Percentiles rank a stretch among this genome's conserved stretches.
Evolutionary conservation across 2,113 vertebrate species (phyloP).

Genomic region (Lates calcarifer): DNA sequence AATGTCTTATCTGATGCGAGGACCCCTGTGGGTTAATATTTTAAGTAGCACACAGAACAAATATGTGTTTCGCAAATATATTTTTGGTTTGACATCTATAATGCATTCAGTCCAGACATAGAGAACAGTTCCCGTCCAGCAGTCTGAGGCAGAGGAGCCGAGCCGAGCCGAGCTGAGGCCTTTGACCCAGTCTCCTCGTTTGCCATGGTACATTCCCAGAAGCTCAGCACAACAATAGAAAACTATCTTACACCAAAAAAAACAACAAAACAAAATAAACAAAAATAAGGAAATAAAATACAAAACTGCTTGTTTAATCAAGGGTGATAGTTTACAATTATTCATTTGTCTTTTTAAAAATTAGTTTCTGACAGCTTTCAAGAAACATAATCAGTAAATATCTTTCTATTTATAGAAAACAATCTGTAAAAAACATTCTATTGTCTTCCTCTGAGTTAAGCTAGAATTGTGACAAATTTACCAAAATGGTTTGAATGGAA

Average conservation of each 20-base stretch:
- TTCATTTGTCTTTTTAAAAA: conserved; percentile 68
- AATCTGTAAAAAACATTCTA: conserved; percentile 83
- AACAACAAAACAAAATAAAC: conserved; percentile 5
- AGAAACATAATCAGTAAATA: conserved; percentile 79
- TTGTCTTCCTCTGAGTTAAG: conserved; percentile 78
- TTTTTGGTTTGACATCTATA: conserved; percentile 84
- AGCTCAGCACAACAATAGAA: conserved; percentile 72
- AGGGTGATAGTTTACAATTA: conserved; percentile 65
- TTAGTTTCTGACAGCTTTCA: conserved; percentile 51
- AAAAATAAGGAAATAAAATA: conserved; percentile 69
- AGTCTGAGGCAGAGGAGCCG: conserved; percentile 27
- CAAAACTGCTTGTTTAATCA: conserved; percentile 55
- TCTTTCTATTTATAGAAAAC: conserved; percentile 81
- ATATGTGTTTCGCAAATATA: conserved; percentile 77
- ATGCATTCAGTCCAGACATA: conserved; percentile 77
- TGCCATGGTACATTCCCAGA: conserved; percentile 70
- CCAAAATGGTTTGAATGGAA: conserved; percentile 58
- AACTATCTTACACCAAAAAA: conserved; percentile 69
- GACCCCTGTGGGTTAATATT: not conserved
- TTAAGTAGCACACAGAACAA: conserved; percentile 44
- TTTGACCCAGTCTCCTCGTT: conserved; percentile 32
- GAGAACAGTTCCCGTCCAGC: conserved; percentile 61
- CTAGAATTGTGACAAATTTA: conserved; percentile 60
- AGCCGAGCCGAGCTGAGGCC: conserved; percentile 20
- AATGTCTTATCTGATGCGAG: not conserved